Evolutionary conservation across 2,888 invertebrate genomes (phyloP).

Genomic region (Hyppa rectilinea): DNA sequence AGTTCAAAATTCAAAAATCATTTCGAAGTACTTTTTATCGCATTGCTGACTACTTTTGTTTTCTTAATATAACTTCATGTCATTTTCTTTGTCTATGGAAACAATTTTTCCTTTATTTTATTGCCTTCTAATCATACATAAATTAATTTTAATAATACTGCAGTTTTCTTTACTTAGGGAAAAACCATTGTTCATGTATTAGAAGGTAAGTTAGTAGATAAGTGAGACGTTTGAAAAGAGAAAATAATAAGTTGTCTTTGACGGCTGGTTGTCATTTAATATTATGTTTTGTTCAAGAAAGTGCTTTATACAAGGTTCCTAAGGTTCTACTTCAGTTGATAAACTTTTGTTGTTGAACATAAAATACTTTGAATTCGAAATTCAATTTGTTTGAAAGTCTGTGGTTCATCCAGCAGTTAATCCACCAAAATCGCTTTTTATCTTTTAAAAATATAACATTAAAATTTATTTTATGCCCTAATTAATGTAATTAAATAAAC

Average conservation of each 20-base stretch:
- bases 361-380: too few species aligned
- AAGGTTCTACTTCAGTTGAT: too few species aligned
- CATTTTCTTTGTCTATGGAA: neutral
- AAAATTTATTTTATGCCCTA: constrained; percentile 33
- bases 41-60: neutral
- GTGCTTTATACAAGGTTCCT: too few species aligned
- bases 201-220: neutral
- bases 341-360: too few species aligned
- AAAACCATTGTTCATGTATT: constrained; percentile 22
- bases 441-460: neutral
- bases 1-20: neutral
- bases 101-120: neutral
- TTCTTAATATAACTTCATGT: neutral
- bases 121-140: neutral
- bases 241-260: constrained; percentile 11
- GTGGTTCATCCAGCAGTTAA: too few species aligned
- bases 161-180: neutral
- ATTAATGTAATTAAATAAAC: constrained; percentile 23
- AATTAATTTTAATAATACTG: too few species aligned
- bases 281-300: constrained; percentile 24
- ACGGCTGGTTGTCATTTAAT: constrained; percentile 5
- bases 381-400: too few species aligned
- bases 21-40: neutral
- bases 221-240: neutral
- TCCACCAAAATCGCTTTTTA: neutral